Base-by-base conservation (phyloP, 2,113 vertebrate species). In the Cyanoderma ruficeps region DNA sequence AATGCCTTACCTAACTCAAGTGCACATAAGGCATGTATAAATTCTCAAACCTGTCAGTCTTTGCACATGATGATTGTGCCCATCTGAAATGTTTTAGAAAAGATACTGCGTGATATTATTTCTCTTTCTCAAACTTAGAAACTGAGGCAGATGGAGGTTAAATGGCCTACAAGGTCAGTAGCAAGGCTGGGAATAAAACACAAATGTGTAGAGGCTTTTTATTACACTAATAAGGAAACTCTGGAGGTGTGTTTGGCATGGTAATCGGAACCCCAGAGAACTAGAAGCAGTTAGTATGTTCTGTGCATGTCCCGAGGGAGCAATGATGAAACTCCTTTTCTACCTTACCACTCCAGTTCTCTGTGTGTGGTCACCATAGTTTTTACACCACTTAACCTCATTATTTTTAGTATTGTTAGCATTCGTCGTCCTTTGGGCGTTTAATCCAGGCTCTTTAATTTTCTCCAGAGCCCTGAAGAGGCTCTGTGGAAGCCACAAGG, bases 271-370 rank as follows among this genome's bases (percentile, higher is more conserved):
- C 97, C 94, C 91, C 74, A 56, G 97, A 97, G 96, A 92, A 83
- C 82, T 42, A 60, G 93, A 64, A 76, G 94, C 95, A 47, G 94
- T 75, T 31, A 28, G 76, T 60, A 13, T 85, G 71, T 41, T 67
- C 93, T 95, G 89, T 93, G 96, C 81, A 76, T 90, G 76, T 97
- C 97, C 97, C 13, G 12, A 55, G 97, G 97, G 96, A 92, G 92
- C 33, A 96, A 97, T 98, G 98, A 98, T 98, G 98, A 98, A 98
- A 98, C 97, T 88, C n/a, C 56, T 82, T 68, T 90, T 37, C 61
- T 59, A 80, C 97, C 81, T 97, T 96, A 78, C 97, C 69, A 79
- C 95, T 97, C 68, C 57, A 69, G 95, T 89, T 57, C 72, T 61
- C 83, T 0, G 37, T 93, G 90, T 95, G 87, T 94, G 95, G 95